These are phyloP conservation scores for Dorcus hopei DNA, from an alignment of 2,888 invertebrate genomes.

Conservation along the genomic window DNA sequence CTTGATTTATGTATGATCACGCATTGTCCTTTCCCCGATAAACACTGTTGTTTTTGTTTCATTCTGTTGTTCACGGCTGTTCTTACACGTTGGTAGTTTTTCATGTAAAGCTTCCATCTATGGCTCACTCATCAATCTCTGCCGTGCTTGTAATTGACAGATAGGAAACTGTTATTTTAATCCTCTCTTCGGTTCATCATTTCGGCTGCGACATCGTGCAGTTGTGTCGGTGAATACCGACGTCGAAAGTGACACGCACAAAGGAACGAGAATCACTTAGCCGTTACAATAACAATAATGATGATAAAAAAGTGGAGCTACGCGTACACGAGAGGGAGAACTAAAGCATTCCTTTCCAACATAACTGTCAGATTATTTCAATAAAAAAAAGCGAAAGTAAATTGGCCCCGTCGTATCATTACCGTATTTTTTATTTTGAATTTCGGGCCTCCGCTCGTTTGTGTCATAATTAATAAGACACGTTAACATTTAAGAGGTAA, in stretches of 20 bases:
- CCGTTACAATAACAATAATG: slow-evolving; percentile 20
- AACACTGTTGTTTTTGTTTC: background rate
- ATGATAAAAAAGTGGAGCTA: slow-evolving; percentile 18
- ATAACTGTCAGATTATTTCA: slow-evolving; percentile 7
- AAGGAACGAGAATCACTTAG: slow-evolving; percentile 17
- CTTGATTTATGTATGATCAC: too few relatives aligned
- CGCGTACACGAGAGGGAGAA: slow-evolving; percentile 6
- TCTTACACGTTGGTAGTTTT: background rate
- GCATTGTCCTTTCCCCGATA: too few relatives aligned
- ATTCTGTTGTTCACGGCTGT: background rate
- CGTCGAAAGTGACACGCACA: slow-evolving; percentile 19
- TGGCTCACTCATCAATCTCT: slow-evolving; percentile 23
- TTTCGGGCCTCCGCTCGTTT: background rate
- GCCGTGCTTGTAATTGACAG: slow-evolving; percentile 25
- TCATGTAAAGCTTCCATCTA: background rate
- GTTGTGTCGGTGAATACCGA: slow-evolving; percentile 18
- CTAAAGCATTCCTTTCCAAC: slow-evolving; percentile 5
- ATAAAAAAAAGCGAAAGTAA: slow-evolving; percentile 11
- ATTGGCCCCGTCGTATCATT: slow-evolving; percentile 11
- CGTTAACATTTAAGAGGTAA: slow-evolving; percentile 21
- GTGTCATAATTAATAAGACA: slow-evolving; percentile 26
- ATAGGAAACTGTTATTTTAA: slow-evolving; percentile 26
- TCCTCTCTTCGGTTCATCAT: slow-evolving; percentile 20
- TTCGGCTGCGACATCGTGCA: slow-evolving; percentile 19
- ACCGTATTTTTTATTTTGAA: too few relatives aligned